Evolutionary conservation across 2,888 invertebrate genomes (phyloP).

Genomic region (Bellardia pandia): DNA sequence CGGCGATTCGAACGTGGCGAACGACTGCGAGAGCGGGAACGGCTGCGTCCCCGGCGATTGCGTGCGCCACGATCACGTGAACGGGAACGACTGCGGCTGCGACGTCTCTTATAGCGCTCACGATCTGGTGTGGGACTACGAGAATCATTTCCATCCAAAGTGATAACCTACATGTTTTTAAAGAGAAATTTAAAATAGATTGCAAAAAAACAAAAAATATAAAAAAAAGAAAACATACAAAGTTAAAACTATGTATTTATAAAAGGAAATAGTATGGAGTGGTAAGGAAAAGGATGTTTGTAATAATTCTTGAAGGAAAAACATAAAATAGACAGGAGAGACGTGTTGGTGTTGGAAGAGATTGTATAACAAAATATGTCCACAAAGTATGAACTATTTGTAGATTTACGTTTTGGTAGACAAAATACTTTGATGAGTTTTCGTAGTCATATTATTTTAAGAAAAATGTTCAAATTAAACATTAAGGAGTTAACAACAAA

Average conservation of each 20-base stretch:
- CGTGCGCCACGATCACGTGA: conserved; percentile 82
- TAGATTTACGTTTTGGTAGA: not conserved
- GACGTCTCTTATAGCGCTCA: conserved; percentile 84
- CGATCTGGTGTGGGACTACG: conserved; percentile 85
- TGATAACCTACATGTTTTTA: conserved; percentile 81
- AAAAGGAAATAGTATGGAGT: not conserved
- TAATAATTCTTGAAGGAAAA: not conserved
- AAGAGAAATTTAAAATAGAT: conserved; percentile 71
- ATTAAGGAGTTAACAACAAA: conserved; percentile 64
- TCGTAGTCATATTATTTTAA: not conserved
- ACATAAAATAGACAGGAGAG: conserved; percentile 51
- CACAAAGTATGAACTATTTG: not conserved
- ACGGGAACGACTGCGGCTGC: conserved; percentile 83
- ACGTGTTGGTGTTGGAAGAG: not conserved
- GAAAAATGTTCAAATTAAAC: conserved; percentile 50
- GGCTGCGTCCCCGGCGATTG: conserved; percentile 82
- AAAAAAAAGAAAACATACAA: conserved; percentile 37
- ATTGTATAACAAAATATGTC: not conserved
- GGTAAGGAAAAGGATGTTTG: conserved; percentile 25
- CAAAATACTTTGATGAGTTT: not conserved
- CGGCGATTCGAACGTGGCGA: conserved; percentile 84
- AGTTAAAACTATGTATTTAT: conserved; percentile 13
- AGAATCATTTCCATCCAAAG: conserved; percentile 86
- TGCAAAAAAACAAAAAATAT: conserved; percentile 73
- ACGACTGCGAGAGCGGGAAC: conserved; percentile 84